Conservation (phyloP, 2,113 vertebrate species). For the Siniperca knerii region DNA sequence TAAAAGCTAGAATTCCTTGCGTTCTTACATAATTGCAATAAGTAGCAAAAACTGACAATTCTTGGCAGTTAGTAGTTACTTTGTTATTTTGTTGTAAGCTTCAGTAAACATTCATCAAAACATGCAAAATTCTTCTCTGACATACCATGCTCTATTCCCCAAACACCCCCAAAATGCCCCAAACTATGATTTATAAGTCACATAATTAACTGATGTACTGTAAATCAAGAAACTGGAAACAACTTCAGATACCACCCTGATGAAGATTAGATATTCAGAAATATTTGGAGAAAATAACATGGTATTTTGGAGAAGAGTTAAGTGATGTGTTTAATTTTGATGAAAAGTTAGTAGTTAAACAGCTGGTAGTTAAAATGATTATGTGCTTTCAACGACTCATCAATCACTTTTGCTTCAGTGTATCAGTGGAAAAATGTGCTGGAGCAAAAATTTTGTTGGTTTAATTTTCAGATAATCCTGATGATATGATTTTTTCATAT, state of each 20-base stretch:
- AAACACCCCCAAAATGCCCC: background rate
- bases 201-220: background rate
- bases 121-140: background rate
- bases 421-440: background rate
- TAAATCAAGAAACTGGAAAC: background rate
- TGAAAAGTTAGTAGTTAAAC: background rate
- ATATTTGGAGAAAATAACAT: background rate
- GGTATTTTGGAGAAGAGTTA: background rate
- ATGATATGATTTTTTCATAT: background rate
- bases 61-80: background rate
- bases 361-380: background rate
- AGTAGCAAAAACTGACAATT: background rate
- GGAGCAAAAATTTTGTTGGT: background rate
- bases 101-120: background rate
- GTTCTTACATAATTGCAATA: background rate
- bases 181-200: background rate
- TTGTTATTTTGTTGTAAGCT: no score
- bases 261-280: background rate
- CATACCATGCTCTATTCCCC: background rate
- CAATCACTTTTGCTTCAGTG: background rate
- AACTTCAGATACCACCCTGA: background rate
- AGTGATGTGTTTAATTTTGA: background rate
- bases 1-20: background rate
- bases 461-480: background rate
- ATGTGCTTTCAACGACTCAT: background rate